These are phyloP conservation scores for Agrypnia vestita DNA, from an alignment of 1,140 invertebrate species.

Conservation along the genomic window DNA sequence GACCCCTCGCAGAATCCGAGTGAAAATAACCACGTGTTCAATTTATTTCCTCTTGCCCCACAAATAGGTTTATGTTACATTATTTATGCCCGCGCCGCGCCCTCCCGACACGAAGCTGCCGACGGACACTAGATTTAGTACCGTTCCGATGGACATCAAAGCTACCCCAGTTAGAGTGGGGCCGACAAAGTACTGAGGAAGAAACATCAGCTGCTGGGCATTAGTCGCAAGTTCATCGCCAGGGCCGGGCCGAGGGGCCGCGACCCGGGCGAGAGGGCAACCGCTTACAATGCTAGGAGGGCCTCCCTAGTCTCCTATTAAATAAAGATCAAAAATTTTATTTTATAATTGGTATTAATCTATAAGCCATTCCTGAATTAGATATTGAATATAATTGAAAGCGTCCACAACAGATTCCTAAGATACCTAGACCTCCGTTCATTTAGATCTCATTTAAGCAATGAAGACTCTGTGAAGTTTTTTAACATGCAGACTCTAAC, in stretches of 20 bases:
- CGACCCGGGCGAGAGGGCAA: too few relatives aligned
- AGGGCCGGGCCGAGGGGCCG: not conserved
- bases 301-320: too few relatives aligned
- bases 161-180: constrained; percentile 24
- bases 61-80: constrained; percentile 62
- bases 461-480: too few relatives aligned
- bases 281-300: too few relatives aligned
- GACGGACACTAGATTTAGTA: constrained; percentile 45
- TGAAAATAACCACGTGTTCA: constrained; percentile 61
- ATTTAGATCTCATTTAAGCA: too few relatives aligned
- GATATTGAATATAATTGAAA: too few relatives aligned
- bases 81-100: constrained; percentile 57
- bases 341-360: too few relatives aligned
- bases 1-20: constrained; percentile 52
- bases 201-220: constrained; percentile 53
- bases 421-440: too few relatives aligned
- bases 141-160: constrained; percentile 49
- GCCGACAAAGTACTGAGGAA: constrained; percentile 8
- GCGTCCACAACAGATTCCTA: too few relatives aligned
- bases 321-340: too few relatives aligned
- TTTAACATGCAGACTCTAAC: too few relatives aligned
- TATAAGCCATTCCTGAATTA: too few relatives aligned
- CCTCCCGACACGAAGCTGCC: constrained; percentile 55
- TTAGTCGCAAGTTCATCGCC: constrained; percentile 63
- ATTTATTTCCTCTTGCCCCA: constrained; percentile 59